Percentiles rank a stretch among this genome's conserved stretches.
Conservation (phyloP, 2,113 vertebrate genomes). For the Platanista minor region DNA sequence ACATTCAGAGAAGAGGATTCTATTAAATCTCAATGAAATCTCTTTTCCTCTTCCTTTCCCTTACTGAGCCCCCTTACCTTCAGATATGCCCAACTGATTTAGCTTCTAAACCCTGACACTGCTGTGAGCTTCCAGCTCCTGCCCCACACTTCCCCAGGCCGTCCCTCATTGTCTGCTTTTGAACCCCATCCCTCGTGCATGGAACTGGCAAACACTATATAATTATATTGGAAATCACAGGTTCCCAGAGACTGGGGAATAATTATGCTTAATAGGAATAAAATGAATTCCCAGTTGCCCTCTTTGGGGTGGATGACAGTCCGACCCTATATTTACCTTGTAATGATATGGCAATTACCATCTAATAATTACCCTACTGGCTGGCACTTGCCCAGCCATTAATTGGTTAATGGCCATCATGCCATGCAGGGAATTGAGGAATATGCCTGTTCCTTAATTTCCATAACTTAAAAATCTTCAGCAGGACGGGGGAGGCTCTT, state of each 20-base stretch:
- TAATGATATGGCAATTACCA: conserved; percentile 39
- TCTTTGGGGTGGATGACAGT: conserved; percentile 77
- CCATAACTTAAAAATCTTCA: conserved; percentile 57
- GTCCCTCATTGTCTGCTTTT: conserved; percentile 42
- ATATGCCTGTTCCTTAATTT: background rate
- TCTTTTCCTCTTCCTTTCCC: background rate
- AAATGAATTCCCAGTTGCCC: conserved; percentile 83
- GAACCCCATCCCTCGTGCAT: conserved; percentile 25
- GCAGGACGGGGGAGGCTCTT: background rate
- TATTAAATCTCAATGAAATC: background rate
- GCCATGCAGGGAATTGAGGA: background rate
- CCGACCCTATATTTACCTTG: conserved; percentile 69
- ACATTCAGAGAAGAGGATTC: background rate
- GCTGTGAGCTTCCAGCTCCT: background rate
- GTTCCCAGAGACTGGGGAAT: conserved; percentile 77
- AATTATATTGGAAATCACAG: conserved; percentile 82
- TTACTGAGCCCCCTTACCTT: background rate
- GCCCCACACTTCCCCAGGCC: background rate
- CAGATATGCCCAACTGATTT: background rate
- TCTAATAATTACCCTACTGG: conserved; percentile 67
- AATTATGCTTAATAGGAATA: conserved; percentile 84
- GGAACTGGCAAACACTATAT: conserved; percentile 77
- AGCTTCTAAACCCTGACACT: background rate
- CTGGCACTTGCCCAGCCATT: conserved; percentile 73
- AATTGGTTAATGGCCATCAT: conserved; percentile 65